Base-by-base conservation (phyloP, 23 tunicate species). In the Halocynthia aurantium region DNA sequence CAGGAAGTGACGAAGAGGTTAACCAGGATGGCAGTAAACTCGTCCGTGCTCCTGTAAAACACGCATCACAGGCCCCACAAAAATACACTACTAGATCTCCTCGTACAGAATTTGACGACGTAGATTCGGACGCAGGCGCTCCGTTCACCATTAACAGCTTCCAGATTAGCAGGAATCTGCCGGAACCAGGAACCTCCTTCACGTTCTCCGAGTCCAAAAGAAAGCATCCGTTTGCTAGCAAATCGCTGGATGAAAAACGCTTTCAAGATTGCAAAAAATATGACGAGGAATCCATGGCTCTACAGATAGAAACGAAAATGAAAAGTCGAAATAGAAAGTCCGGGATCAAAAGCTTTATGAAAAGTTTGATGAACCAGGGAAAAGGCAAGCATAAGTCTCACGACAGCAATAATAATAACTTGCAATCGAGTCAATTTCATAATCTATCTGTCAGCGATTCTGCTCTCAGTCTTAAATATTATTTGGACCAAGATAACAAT, bases 191-290 rank as follows among this genome's bases (percentile, higher is more conserved):
- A 11, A 10, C 17, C 13, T 49, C 22, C 31, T 65, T 65, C 19
- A 65, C 5, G 0, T 65, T 10, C 31, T 65, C 70, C 13, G 9
- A 40, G 0, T 49, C 70, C 10, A 40, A 65, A 15, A 65, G 31
- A 15, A 40, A 49, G 10, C 70, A 49, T 10, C 31, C 31, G 19
- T 65, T 20, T 49, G 15, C 70, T 10, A 65, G 70, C 19, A 65
- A 65, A 15, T 65, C 70, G 10, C 15, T 65, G 70, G 70, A 65
- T 65, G 70, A 65, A 15, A 65, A 65, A 65, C 22, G 49, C 9
- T 65, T 65, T 49, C 13, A 49, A 10, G 22, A 65, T 15, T 40
- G 31, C 31, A 20, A 8, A 8, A 49, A 65, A 15, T 20, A 65
- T 65, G n/a, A 11, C 31, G 44, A 31, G 44, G 44, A 31, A 31